A percentile compares a stretch with the other conserved stretches of the same genome.
These are phyloP conservation scores for Hyalella azteca DNA, from an alignment of 2,888 invertebrate genomes.

Conservation along the genomic window DNA sequence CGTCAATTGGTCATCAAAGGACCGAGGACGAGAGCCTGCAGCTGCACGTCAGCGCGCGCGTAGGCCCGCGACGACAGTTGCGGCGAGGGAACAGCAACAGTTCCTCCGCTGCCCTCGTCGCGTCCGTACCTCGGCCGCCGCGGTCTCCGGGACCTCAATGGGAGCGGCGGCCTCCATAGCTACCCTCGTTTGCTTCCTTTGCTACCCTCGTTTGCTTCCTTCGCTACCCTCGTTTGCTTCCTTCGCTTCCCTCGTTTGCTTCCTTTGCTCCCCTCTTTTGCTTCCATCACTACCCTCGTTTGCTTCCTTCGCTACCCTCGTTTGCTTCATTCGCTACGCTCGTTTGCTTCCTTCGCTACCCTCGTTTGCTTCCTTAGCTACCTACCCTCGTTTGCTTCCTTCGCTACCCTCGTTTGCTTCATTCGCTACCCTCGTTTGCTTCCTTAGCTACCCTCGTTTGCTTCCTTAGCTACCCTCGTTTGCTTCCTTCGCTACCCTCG, in stretches of 20 bases:
- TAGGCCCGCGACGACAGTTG: slow-evolving; percentile 10
- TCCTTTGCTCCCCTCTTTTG: not conserved
- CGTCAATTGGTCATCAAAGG: too few relatives aligned
- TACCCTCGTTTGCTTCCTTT: not conserved
- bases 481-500: too few relatives aligned
- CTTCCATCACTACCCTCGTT: not conserved
- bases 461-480: too few relatives aligned
- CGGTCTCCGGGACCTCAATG: not conserved
- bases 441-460: too few relatives aligned
- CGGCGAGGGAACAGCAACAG: slow-evolving; percentile 32
- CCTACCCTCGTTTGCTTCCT: too few relatives aligned
- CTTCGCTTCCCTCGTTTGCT: not conserved
- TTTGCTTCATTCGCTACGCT: too few relatives aligned
- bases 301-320: too few relatives aligned
- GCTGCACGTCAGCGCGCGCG: not conserved
- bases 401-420: too few relatives aligned
- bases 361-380: too few relatives aligned
- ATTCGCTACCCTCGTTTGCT: too few relatives aligned
- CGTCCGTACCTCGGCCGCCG: not conserved
- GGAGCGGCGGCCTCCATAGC: not conserved
- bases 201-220: not conserved
- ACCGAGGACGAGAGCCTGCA: not conserved
- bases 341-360: too few relatives aligned
- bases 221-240: not conserved
- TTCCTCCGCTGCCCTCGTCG: not conserved